These are phyloP conservation scores for Lampropteryx suffumata DNA, from an alignment of 2,888 invertebrate species.

Conservation along the genomic window DNA sequence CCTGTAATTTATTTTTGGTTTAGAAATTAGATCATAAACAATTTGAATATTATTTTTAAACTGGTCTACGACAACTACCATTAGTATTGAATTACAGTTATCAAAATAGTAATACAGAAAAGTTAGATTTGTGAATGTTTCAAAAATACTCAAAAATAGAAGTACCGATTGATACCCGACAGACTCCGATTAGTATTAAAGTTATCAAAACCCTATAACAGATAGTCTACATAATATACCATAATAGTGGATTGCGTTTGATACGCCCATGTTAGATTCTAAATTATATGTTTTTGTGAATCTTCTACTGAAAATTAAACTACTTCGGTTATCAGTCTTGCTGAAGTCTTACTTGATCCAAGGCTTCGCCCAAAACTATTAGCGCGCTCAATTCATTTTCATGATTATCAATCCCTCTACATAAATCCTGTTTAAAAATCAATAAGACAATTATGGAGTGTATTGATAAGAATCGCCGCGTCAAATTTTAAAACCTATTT, in stretches of 20 bases:
- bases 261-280: conserved; percentile 49
- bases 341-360: conserved; percentile 90
- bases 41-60: conserved; percentile 46
- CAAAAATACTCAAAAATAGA: conserved; percentile 42
- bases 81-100: conserved; percentile 56
- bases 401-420: conserved; percentile 88
- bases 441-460: conserved; percentile 40
- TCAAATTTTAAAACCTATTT: not conserved
- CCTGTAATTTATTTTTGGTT: conserved; percentile 69
- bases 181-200: conserved; percentile 49
- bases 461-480: not conserved
- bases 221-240: conserved; percentile 30
- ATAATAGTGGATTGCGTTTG: conserved; percentile 29
- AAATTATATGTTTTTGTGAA: conserved; percentile 51
- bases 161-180: conserved; percentile 45
- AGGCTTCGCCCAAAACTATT: conserved; percentile 88
- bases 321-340: conserved; percentile 55
- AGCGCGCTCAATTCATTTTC: conserved; percentile 88
- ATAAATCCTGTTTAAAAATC: conserved; percentile 86
- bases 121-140: conserved; percentile 16
- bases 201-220: conserved; percentile 28
- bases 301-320: conserved; percentile 76
- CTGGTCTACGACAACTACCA: conserved; percentile 76
- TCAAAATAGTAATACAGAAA: conserved; percentile 17
- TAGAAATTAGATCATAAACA: not conserved